Base-by-base conservation (phyloP, 2,113 vertebrate species). In the Spea bombifrons region DNA sequence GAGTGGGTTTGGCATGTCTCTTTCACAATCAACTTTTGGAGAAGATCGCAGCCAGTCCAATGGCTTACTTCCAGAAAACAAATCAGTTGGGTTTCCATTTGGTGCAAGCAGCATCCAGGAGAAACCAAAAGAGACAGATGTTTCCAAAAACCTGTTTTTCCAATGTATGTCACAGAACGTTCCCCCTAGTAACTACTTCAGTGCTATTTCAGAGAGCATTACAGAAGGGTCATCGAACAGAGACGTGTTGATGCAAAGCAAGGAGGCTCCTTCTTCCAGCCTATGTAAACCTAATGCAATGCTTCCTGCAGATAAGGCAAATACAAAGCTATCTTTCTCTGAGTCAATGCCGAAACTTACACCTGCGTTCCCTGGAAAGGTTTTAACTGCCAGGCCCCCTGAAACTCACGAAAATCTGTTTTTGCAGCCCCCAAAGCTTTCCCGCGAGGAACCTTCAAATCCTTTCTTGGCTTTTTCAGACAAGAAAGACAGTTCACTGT, bases 111-210 rank as follows among this genome's bases (percentile, higher is more conserved):
- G 92, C 85, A 82, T 85, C 75, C 88, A 87, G 64, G 94, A 95
- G 72, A 76, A 88, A 84, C 88, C 90, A 71, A 95, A 94, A 86
- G 94, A 96, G 83, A 84, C 91, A 76, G 91, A 92, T 85, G 73
- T 92, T 7, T 94, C 94, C 46, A 95, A 97, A 88, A 99, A 99
- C 90, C 91, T 99, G 81, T 99, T 99, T 94, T 97, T 99, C 89
- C 96, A 98, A 75, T 98, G 95, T 85, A 98, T 99, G 97, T 94
- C 94, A 66, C 95, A 98, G 89, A 96, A 91, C 84, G 88, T 95
- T 87, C 89, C 93, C 81, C 89, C 91, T 64, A 94, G 89, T 87
- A 97, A 94, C 88, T 99, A 96, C 87, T 98, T 99, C 83, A 93
- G 93, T 0, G 86, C 93, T 5, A 90, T 97, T 87, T 98, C 97